These are phyloP conservation scores for Bergia sp. DNA, from an alignment of 92 coral and sea anemone species.

Conservation along the genomic window DNA sequence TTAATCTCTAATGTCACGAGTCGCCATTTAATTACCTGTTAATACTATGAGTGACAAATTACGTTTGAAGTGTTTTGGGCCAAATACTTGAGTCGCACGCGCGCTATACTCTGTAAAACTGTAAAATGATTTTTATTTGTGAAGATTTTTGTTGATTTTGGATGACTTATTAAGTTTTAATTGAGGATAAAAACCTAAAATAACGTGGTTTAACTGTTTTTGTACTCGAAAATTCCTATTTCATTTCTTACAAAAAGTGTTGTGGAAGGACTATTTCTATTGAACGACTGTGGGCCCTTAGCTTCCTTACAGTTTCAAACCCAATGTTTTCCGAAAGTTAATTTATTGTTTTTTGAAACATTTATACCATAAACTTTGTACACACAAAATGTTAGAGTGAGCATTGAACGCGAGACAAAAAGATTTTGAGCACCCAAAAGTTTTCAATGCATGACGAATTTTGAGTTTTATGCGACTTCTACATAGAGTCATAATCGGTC, in stretches of 20 bases:
- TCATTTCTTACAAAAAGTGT: neutral
- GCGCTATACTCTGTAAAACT: too few species aligned
- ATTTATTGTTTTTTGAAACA: constrained; percentile 12
- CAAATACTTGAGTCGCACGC: too few species aligned
- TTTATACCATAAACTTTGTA: constrained; percentile 18
- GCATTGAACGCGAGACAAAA: constrained; percentile 35
- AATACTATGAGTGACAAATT: too few species aligned
- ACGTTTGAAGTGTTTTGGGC: too few species aligned
- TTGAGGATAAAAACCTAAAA: constrained; percentile 14
- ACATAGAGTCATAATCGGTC: constrained; percentile 15
- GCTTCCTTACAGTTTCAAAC: constrained; percentile 23
- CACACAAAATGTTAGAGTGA: constrained; percentile 21
- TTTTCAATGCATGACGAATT: neutral
- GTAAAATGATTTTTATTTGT: constrained; percentile 25
- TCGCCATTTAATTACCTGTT: too few species aligned
- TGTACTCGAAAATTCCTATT: constrained; percentile 10
- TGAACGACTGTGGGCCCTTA: constrained; percentile 5
- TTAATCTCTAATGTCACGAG: too few species aligned
- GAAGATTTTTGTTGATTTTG: neutral
- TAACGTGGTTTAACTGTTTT: neutral
- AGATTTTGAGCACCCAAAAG: constrained; percentile 4
- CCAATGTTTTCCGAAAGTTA: constrained; percentile 10
- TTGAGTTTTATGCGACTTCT: constrained; percentile 1
- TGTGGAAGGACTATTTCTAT: neutral
- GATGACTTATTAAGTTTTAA: neutral